Percentiles rank a stretch among this genome's conserved stretches.
Conservation (phyloP, 2,888 invertebrate genomes). For the Pinctada fucata region DNA sequence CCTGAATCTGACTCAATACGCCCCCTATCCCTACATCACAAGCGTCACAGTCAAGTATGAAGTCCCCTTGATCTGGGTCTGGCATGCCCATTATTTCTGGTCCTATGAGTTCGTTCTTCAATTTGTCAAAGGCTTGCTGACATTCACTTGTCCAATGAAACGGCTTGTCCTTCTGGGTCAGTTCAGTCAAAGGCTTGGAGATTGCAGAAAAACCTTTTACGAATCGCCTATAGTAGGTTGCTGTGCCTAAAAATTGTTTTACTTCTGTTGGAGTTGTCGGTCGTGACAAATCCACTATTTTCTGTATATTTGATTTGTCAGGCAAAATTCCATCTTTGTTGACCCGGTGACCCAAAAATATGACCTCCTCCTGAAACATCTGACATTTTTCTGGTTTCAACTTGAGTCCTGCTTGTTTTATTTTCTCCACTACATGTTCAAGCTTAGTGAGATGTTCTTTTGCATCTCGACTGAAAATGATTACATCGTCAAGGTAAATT, state of each 20-base stretch:
- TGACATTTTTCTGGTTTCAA: too few species aligned
- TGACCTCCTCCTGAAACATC: too few species aligned
- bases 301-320: conserved; percentile 36
- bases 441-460: conserved; percentile 28
- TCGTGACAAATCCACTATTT: conserved; percentile 36
- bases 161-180: conserved; percentile 31
- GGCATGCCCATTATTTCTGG: conserved; percentile 45
- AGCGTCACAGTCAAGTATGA: conserved; percentile 25
- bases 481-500: conserved; percentile 36
- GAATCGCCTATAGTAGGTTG: conserved; percentile 40
- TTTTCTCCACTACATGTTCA: conserved; percentile 27
- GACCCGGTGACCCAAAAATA: conserved; percentile 38
- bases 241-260: conserved; percentile 37
- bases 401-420: conserved; percentile 31
- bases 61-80: conserved; percentile 17
- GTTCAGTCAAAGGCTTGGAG: conserved; percentile 33
- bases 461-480: conserved; percentile 28
- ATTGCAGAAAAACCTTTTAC: conserved; percentile 33
- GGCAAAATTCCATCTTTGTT: conserved; percentile 30
- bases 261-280: conserved; percentile 34
- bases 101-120: conserved; percentile 27
- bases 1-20: conserved; percentile 40
- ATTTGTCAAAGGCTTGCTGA: conserved; percentile 34
- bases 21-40: conserved; percentile 34
- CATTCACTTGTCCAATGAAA: conserved; percentile 37